A percentile compares a stretch with the other conserved stretches of the same genome.
These are phyloP conservation scores for Amphiura filiformis DNA, from an alignment of 35 echinoderm and acorn worm genomes.

Conservation along the genomic window DNA sequence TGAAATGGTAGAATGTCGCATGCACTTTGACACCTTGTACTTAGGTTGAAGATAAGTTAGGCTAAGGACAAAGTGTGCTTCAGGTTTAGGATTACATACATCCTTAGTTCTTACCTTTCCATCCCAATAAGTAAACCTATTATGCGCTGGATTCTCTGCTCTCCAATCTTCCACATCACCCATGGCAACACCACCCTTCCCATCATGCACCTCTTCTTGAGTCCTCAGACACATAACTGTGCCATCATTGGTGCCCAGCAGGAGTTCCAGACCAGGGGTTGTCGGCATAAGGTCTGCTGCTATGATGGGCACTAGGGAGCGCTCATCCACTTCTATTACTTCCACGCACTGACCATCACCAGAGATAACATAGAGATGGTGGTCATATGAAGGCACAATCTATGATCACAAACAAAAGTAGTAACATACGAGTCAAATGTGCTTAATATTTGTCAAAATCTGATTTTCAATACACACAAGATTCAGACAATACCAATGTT, in stretches of 20 bases:
- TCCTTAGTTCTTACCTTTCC: conserved; percentile 33
- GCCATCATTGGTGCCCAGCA: conserved; percentile 57
- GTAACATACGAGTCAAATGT: too few species aligned
- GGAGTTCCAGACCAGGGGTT: conserved; percentile 47
- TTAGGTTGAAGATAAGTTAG: background rate
- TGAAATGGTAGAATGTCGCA: background rate
- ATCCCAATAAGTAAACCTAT: conserved; percentile 48
- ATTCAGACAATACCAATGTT: too few species aligned
- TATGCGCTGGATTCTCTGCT: conserved; percentile 31
- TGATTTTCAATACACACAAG: too few species aligned
- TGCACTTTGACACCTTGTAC: background rate
- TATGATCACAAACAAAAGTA: conserved; percentile 10
- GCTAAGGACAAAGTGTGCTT: background rate
- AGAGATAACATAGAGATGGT: conserved; percentile 56
- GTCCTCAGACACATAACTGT: conserved; percentile 42
- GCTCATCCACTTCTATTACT: conserved; percentile 47
- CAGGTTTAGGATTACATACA: background rate
- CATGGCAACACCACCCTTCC: background rate
- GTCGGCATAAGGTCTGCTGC: conserved; percentile 48
- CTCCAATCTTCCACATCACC: background rate
- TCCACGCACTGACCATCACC: conserved; percentile 50
- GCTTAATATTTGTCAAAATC: too few species aligned
- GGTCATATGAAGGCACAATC: conserved; percentile 51
- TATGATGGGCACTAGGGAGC: conserved; percentile 35
- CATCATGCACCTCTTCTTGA: background rate